A percentile compares a stretch with the other conserved stretches of the same genome.
phyloP scores from a whole-genome alignment of 92 coral and sea anemone genomes.

The Nematostella vectensis region DNA sequence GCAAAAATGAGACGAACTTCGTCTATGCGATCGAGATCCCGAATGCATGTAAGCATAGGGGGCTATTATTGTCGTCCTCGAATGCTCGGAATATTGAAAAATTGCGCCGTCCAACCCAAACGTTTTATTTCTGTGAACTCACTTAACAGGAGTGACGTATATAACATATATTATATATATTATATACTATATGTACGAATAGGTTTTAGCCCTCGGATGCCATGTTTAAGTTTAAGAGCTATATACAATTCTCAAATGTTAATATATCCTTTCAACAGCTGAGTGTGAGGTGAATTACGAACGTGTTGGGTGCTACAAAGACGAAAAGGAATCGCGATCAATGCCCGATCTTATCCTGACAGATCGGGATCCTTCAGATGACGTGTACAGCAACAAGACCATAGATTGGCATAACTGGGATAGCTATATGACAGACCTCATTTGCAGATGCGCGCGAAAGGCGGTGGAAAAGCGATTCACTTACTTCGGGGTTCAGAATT shows the following conservation, averaged over 20 bases:
- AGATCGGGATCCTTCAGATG: conserved; percentile 34
- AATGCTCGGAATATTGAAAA: too few species aligned
- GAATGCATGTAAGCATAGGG: conserved; percentile 1
- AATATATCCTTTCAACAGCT: too few species aligned
- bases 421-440: conserved; percentile 43
- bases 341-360: conserved; percentile 50
- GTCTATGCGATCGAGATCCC: conserved; percentile 29
- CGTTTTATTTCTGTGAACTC: too few species aligned
- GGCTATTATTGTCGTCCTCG: neutral
- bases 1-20: conserved; percentile 32
- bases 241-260: too few species aligned
- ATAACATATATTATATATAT: too few species aligned
- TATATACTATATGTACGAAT: too few species aligned
- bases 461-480: conserved; percentile 36
- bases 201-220: too few species aligned
- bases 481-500: conserved; percentile 66
- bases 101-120: too few species aligned
- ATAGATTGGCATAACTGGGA: conserved; percentile 70
- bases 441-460: conserved; percentile 74
- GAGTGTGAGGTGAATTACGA: conserved; percentile 49
- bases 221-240: too few species aligned
- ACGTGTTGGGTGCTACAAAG: conserved; percentile 70
- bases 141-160: too few species aligned
- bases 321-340: conserved; percentile 46
- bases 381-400: conserved; percentile 30